Percentiles rank a stretch among this genome's conserved stretches.
Evolutionary conservation across 1,140 invertebrate genomes (phyloP).

Genomic region (Neelides sp.): DNA sequence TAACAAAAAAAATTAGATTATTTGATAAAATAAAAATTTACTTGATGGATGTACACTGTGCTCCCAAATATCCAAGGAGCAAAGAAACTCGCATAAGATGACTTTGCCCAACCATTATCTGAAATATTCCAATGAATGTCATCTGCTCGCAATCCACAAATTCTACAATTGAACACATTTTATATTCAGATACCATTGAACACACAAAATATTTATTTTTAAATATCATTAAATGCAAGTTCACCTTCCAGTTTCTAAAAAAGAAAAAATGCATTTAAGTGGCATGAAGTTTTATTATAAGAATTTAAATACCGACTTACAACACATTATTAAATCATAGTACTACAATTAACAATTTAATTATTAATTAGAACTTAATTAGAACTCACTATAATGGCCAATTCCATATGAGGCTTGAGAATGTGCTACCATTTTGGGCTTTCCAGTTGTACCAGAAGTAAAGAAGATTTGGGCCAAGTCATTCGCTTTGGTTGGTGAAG

Average conservation of each 20-base stretch:
- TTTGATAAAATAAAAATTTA: too few species aligned
- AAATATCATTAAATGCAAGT: too few species aligned
- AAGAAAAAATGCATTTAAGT: too few species aligned
- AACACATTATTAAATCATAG: too few species aligned
- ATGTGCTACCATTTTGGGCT: slow-evolving; percentile 42
- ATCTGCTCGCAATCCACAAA: slow-evolving; percentile 31
- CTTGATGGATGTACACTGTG: slow-evolving; percentile 37
- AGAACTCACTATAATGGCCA: slow-evolving; percentile 32
- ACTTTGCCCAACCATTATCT: slow-evolving; percentile 43
- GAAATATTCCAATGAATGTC: slow-evolving; percentile 40
- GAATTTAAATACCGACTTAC: too few species aligned
- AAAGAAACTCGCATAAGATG: slow-evolving; percentile 38
- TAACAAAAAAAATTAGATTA: too few species aligned
- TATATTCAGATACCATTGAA: too few species aligned
- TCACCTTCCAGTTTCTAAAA: too few species aligned
- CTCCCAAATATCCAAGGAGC: slow-evolving; percentile 38
- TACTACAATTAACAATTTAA: background rate
- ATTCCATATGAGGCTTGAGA: slow-evolving; percentile 38
- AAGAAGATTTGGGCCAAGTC: slow-evolving; percentile 40
- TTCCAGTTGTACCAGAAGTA: slow-evolving; percentile 42
- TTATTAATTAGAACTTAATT: slow-evolving; percentile 9
- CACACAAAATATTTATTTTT: too few species aligned
- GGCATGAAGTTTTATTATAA: too few species aligned
- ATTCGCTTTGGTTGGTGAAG: slow-evolving; percentile 33
- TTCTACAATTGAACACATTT: too few species aligned